Percentiles rank a stretch among this genome's conserved stretches.
Evolutionary conservation across 2,797 vertebrate genomes (phyloP).

Genomic region (Microctenopoma stevenorrisi): DNA sequence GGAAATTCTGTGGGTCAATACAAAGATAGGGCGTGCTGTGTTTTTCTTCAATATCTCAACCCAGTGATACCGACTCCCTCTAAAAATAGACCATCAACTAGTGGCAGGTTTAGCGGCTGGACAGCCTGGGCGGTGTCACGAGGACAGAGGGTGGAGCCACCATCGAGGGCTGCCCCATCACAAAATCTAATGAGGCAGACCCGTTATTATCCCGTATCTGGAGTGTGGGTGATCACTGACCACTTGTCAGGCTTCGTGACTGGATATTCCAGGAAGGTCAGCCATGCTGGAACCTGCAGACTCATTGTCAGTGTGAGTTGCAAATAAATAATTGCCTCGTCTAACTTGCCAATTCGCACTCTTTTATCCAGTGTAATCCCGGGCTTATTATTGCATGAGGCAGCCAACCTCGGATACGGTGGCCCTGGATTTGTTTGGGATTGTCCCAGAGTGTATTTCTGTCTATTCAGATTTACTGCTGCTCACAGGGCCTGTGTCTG

Average conservation of each 20-base stretch:
- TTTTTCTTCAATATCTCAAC: slow-evolving; percentile 1
- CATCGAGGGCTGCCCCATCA: slow-evolving; percentile 1
- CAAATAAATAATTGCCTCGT: slow-evolving; percentile 70
- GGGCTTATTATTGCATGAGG: slow-evolving; percentile 58
- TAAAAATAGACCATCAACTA: slow-evolving; percentile 48
- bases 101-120: background rate
- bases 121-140: slow-evolving; percentile 10
- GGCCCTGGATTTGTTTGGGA: slow-evolving; percentile 54
- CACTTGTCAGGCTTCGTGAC: slow-evolving; percentile 32
- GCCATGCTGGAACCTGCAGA: slow-evolving; percentile 32
- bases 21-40: background rate
- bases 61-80: slow-evolving; percentile 12
- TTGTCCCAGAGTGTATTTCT: slow-evolving; percentile 55
- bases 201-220: background rate
- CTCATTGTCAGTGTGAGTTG: slow-evolving; percentile 50
- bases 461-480: slow-evolving; percentile 53
- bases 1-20: background rate
- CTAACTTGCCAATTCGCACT: slow-evolving; percentile 57
- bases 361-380: slow-evolving; percentile 70
- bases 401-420: slow-evolving; percentile 47
- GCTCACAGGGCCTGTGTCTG: slow-evolving; percentile 10
- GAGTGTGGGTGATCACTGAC: background rate
- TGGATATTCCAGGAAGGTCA: slow-evolving; percentile 54
- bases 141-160: slow-evolving; percentile 33
- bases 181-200: background rate